Percentiles rank a stretch among this genome's conserved stretches.
Conservation (phyloP, 2,888 invertebrate genomes). For the Apodemia duryi region DNA sequence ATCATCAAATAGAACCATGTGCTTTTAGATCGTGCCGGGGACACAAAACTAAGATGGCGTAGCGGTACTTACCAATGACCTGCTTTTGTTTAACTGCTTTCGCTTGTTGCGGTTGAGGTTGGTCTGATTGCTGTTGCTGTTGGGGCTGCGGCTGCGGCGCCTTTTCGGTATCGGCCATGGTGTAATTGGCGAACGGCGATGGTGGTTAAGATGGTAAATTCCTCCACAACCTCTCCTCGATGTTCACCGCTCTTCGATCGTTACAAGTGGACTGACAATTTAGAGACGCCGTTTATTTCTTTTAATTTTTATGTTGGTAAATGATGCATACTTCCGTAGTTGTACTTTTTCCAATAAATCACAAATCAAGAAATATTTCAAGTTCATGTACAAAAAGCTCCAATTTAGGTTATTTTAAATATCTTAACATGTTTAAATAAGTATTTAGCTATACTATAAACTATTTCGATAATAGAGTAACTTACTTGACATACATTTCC, state of each 20-base stretch:
- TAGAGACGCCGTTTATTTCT: conserved; percentile 19
- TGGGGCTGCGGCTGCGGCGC: conserved; percentile 85
- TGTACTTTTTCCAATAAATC: not conserved
- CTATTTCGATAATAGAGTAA: too few species aligned
- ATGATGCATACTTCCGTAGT: not conserved
- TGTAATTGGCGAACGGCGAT: conserved; percentile 88
- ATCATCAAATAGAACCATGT: conserved; percentile 48
- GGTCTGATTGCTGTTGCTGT: conserved; percentile 82
- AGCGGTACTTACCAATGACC: conserved; percentile 88
- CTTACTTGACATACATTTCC: too few species aligned
- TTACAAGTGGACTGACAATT: conserved; percentile 46
- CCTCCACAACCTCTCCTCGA: conserved; percentile 88
- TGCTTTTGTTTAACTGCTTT: conserved; percentile 89
- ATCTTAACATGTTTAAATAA: too few species aligned
- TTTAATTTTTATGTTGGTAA: conserved; percentile 18
- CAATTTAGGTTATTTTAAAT: too few species aligned
- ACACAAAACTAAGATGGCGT: conserved; percentile 71
- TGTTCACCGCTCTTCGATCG: conserved; percentile 83
- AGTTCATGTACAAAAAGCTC: too few species aligned
- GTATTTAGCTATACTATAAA: too few species aligned
- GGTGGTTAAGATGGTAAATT: conserved; percentile 83
- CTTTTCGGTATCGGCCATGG: conserved; percentile 98
- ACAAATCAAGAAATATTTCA: not conserved
- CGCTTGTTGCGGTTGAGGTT: conserved; percentile 80
- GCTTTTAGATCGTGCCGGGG: conserved; percentile 60